phyloP scores from a whole-genome alignment of 2,797 vertebrate species.

The Lophius americanus region DNA sequence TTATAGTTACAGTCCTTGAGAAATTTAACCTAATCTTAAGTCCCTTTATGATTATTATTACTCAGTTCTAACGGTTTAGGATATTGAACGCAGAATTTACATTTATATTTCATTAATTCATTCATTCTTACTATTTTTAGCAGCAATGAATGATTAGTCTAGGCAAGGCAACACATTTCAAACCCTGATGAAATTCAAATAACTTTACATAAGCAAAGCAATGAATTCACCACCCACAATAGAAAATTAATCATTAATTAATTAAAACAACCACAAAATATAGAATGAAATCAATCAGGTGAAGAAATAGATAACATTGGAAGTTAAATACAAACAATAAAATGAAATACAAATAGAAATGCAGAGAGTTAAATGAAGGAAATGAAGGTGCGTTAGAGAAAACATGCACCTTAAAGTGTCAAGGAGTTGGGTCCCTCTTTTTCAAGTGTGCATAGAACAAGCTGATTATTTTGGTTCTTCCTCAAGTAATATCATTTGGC shows the following conservation, averaged over 20 bases:
- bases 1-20: conserved; percentile 23
- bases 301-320: background rate
- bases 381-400: background rate
- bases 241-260: background rate
- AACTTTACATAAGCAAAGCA: background rate
- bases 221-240: no score
- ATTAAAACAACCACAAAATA: no score
- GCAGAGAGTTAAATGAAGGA: background rate
- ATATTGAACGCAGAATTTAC: conserved; percentile 16
- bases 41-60: conserved; percentile 18
- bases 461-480: no score
- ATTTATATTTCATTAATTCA: conserved; percentile 26
- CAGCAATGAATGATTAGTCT: conserved; percentile 70
- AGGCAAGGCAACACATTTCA: conserved; percentile 3
- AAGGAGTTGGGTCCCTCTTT: no score
- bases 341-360: background rate
- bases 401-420: no score
- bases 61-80: conserved; percentile 25
- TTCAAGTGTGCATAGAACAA: no score
- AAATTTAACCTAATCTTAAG: conserved; percentile 30
- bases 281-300: background rate
- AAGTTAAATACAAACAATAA: background rate
- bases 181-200: background rate
- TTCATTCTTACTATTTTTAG: conserved; percentile 70
- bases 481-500: no score